phyloP scores from a whole-genome alignment of 2,797 vertebrate genomes.

The Emys orbicularis region DNA sequence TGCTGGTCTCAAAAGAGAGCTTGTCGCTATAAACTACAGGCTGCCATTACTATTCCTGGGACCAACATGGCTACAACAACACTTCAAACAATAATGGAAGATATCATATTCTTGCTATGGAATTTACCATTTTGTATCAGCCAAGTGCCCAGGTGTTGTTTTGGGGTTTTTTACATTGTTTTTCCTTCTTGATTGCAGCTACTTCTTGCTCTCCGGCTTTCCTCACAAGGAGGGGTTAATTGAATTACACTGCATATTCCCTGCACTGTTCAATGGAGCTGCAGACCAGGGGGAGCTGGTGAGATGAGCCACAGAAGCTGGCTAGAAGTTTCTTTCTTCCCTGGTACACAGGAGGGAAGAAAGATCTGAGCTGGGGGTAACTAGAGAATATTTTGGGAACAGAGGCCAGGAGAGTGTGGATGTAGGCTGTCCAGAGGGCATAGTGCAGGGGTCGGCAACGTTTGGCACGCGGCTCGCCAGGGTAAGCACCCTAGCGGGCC shows the following conservation, averaged over 20 bases:
- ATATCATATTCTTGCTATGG: no score
- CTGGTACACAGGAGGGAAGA: background rate
- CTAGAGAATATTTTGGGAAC: fast-evolving
- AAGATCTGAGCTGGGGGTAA: background rate
- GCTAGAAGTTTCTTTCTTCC: background rate
- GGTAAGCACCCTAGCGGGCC: no score
- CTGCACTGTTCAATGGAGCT: background rate
- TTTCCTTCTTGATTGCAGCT: background rate
- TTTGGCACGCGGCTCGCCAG: no score
- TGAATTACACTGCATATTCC: background rate
- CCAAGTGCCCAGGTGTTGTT: background rate
- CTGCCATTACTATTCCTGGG: background rate
- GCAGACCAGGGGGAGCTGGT: background rate
- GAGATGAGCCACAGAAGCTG: background rate
- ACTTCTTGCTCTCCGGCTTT: background rate
- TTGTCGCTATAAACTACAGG: background rate
- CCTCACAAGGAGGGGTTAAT: background rate
- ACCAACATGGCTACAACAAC: no score
- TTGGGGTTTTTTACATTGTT: background rate
- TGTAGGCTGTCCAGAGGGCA: background rate
- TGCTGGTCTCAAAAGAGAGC: background rate
- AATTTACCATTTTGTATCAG: background rate
- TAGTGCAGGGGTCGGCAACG: no score
- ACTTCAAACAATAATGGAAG: no score
- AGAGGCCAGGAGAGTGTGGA: background rate